Evolutionary conservation across 2,888 invertebrate species (phyloP).

Genomic region (Antheraea assamensis): DNA sequence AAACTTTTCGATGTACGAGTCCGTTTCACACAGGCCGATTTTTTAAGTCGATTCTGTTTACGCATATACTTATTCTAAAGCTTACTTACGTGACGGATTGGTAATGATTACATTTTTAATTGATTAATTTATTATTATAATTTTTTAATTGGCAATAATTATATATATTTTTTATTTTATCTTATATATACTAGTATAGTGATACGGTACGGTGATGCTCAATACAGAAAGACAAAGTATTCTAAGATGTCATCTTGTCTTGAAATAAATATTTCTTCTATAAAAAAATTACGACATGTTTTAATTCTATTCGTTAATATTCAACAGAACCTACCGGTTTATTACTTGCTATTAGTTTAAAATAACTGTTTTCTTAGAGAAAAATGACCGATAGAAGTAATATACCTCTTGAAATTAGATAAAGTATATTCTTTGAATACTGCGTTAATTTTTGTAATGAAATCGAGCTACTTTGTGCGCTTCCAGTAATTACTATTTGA

Average conservation of each 20-base stretch:
- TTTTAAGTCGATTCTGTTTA: neutral
- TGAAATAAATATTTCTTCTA: slow-evolving; percentile 13
- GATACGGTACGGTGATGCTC: slow-evolving; percentile 56
- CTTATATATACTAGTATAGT: slow-evolving; percentile 40
- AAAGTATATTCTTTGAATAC: neutral
- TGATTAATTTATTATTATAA: slow-evolving; percentile 32
- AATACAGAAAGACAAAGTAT: slow-evolving; percentile 46
- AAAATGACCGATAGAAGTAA: neutral
- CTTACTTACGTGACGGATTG: slow-evolving; percentile 35
- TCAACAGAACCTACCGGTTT: neutral
- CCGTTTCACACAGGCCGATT: neutral
- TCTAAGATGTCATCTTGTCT: slow-evolving; percentile 32
- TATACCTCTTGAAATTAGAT: neutral
- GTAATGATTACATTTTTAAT: slow-evolving; percentile 29
- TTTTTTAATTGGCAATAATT: slow-evolving; percentile 46
- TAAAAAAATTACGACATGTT: neutral
- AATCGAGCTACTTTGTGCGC: neutral
- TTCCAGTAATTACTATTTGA: neutral
- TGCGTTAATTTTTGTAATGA: neutral
- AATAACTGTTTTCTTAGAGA: neutral
- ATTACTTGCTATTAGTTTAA: neutral
- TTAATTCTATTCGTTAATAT: neutral
- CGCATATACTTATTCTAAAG: neutral
- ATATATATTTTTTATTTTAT: slow-evolving; percentile 38
- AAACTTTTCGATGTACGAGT: neutral